Evolutionary conservation across 2,888 invertebrate genomes (phyloP).

Genomic region (Mylabris sibirica): DNA sequence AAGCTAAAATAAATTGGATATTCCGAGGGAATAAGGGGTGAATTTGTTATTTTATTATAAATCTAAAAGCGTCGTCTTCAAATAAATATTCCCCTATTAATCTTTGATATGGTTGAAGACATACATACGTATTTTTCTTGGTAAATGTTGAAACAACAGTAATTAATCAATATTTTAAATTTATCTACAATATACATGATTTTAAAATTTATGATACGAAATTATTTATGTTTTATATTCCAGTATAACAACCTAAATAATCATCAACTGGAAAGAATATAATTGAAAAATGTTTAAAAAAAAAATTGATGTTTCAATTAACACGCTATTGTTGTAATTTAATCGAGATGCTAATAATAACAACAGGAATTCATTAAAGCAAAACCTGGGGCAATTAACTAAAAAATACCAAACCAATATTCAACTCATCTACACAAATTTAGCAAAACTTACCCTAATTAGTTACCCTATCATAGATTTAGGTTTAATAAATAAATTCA

Average conservation of each 20-base stretch:
- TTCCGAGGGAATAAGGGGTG: not conserved
- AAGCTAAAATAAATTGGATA: constrained; percentile 13
- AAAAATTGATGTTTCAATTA: no score
- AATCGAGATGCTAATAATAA: not conserved
- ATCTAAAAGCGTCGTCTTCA: not conserved
- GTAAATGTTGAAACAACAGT: not conserved
- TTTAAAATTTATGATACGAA: not conserved
- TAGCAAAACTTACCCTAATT: no score
- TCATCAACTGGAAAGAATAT: not conserved
- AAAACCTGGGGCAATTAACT: not conserved
- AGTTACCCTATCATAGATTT: not conserved
- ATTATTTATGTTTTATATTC: not conserved
- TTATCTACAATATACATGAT: not conserved
- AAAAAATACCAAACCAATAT: not conserved
- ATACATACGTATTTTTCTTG: not conserved
- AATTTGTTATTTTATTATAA: not conserved
- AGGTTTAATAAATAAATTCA: not conserved
- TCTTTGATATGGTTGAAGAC: no score
- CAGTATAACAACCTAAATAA: not conserved
- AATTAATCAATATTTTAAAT: not conserved
- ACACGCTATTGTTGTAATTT: not conserved
- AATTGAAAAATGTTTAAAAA: no score
- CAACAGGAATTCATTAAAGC: not conserved
- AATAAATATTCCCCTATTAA: not conserved
- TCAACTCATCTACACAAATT: not conserved